Base-by-base conservation (phyloP, 2,113 vertebrate species). In the Prolemur simus region DNA sequence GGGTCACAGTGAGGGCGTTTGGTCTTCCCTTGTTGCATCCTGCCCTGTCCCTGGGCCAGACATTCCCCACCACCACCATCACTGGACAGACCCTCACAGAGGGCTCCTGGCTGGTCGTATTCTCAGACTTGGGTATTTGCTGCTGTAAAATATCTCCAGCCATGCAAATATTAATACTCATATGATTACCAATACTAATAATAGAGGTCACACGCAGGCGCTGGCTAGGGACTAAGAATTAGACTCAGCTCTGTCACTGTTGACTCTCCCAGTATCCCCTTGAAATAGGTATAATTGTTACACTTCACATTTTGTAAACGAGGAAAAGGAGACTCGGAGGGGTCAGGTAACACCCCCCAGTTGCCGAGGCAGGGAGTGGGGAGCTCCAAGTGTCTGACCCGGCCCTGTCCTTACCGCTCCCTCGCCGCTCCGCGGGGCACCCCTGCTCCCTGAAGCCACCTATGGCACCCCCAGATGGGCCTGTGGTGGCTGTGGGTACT, bases 351-450 rank as follows among this genome's bases (percentile, higher is more conserved):
- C 37, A 14, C 20, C 6, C 60, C 0, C 2, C 2, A 39, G 12
- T 5, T 34, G 9, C 27, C 64, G 29, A 21, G 52, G 32, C 15
- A 8, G 34, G 10, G 11, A 23, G 34, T 7, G 10, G 64, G 14
- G 6, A n/a, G 27, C 56, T 25, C 9, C 1, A 9, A 37, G 37
- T 20, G 11, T 12, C 20, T 29, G 63, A 34, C 21, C 54, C 10
- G 37, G 34, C 17, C n/a, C 0, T 17, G 25, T 32, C 8, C 64
- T 42, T 34, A 12, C 25, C 11, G 0, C 78, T 47, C 49, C 5
- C 10, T 23, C 32, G 14, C 0, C 0, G 2, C 37, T 73, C 37
- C 5, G 2, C 37, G 25, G n/a, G 11, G 15, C 15, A 12, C 27
- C 47, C 25, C 80, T 27, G 47, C 21, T 23, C 25, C 32, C 27